Base-by-base conservation (phyloP, 2,797 vertebrate genomes). In the Acridotheres tristis region DNA sequence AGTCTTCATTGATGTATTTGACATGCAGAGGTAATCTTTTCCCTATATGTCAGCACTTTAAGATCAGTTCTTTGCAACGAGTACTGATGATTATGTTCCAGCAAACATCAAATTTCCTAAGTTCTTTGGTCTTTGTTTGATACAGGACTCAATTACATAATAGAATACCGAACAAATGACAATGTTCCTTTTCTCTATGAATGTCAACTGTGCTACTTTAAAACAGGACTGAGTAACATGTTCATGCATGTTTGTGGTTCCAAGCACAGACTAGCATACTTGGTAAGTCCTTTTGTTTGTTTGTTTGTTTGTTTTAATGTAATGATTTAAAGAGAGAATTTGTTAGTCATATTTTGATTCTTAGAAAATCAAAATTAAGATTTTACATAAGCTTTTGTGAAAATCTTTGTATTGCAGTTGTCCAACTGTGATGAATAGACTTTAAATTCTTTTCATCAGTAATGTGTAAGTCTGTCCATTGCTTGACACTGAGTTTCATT, bases 241-340 rank as follows among this genome's bases (percentile, higher is more conserved):
- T 97, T 97, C 61, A 96, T 97, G 96, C 97, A 97, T 50, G 83
- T 97, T 92, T 96, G 97, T 93, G 96, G 97, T 43, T 89, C 91
- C 67, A 97, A 96, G 85, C 97, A 97, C 48, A 96, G 90, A 43
- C 73, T 96, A 32, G 80, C 90, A 26, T 98, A 97, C 58, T 43
- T 97, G 95, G 95, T 98, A 95, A 96, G 97, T 54, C 74, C 25
- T n/a, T 53, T 53, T 27, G 54, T 22, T n/a, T 55, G 18, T 20
- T 53, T 53, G 22, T 32, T 40, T 40, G 26, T 30, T 59, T 61
- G 55, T 61, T 85, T 68, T 21, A 50, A 55, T 36, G 16, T 32
- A 48, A 29, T 53, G 10, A n/a, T 59, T 78, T 54, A 50, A 58
- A 15, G 43, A 32, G n/a, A 61, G 12, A 58, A 78, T 74, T 84